phyloP scores from a whole-genome alignment of 2,113 vertebrate genomes.

The Numida meleagris region DNA sequence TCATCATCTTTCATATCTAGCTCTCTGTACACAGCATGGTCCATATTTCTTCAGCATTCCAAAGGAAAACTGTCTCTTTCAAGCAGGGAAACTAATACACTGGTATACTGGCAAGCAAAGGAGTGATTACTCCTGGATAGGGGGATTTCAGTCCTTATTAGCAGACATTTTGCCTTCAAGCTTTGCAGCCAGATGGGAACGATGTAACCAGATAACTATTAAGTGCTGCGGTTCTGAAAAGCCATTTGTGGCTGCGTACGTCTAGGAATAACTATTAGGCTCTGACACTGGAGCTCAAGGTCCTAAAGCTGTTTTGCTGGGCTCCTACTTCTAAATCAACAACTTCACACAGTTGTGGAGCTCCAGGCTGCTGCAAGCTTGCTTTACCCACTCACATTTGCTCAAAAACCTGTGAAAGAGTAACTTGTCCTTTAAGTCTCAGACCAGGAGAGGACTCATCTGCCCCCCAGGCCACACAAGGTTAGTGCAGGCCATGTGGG shows the following conservation, averaged over 20 bases:
- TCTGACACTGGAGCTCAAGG: not conserved
- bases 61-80: not conserved
- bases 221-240: not conserved
- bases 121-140: not conserved
- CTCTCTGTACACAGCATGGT: not conserved
- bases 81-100: not conserved
- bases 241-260: not conserved
- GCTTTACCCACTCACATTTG: not conserved
- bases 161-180: not conserved
- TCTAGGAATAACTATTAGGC: not conserved
- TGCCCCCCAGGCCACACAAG: not conserved
- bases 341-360: not conserved
- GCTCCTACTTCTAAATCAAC: not conserved
- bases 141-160: not conserved
- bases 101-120: not conserved
- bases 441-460: not conserved
- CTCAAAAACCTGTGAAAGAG: not conserved
- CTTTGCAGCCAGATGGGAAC: not conserved
- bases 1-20: not conserved
- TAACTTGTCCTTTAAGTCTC: not conserved
- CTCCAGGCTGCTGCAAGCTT: not conserved
- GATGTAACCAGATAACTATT: not conserved
- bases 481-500: accelerated
- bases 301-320: not conserved
- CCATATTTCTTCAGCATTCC: not conserved